Evolutionary conservation across 2,797 vertebrate species (phyloP), one percentile per base, ranked within the genome.

Genomic region (Poecilia velifera): DNA sequence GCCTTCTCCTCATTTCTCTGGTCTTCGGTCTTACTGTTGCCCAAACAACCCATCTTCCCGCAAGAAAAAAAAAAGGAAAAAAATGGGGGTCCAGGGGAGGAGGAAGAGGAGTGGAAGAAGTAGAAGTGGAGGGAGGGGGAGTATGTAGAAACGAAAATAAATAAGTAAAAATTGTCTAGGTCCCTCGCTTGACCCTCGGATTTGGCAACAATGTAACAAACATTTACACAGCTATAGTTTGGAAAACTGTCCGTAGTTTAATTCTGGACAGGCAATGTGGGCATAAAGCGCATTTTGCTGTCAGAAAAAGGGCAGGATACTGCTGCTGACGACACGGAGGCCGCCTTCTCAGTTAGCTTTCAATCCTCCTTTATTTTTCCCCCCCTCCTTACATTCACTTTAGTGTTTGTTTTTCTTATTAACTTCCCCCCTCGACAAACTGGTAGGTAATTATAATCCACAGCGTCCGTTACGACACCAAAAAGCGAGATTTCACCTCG

Each of bases 1-100:
- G 97, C 96, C 96, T 98, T 98, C 96, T 98, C 97, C 91, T 98
- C 97, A 94, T 98, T 98, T 95, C 97, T 96, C 97, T 98, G 97
- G 95, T 98, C 98, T 96, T 98, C 97, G 78, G 98, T 98, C 96
- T 98, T 98, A 90, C 96, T 98, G 97, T 97, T 98, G 87, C 97
- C 97, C 95, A 98, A 97, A 93, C 97, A 98, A 96, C 97, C 98
- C 97, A 98, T 98, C 96, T 97, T 97, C 95, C 93, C 94, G 80
- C 87, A 94, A 91, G 93, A 85, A 93, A 90, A 91, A 81, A 31
- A 82, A 83, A 80, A 25, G n/a, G 3, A 36, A 62, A 47, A 39
- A 49, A n/a, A 82, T 83, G 85, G 87, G 90, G 91, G 85, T 93
- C 93, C 91, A 93, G 89, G 89, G 93, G 93, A 93, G 92, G 89